Evolutionary conservation across 2,113 vertebrate genomes (phyloP).

Genomic region (Lagopus leucura): DNA sequence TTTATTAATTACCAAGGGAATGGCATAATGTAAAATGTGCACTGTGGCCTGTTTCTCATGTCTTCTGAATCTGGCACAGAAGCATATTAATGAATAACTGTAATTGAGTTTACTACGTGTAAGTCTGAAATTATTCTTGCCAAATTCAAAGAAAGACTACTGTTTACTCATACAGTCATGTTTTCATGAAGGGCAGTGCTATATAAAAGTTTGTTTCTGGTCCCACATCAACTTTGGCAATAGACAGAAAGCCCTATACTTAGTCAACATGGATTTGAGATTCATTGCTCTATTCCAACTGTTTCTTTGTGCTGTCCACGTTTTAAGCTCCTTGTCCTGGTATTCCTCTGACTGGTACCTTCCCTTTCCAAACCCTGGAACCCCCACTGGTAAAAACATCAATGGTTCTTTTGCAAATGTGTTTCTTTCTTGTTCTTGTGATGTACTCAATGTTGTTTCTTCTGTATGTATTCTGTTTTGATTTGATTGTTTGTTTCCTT

Average conservation of each 20-base stretch:
- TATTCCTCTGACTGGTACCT: constrained; percentile 44
- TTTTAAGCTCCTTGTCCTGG: constrained; percentile 53
- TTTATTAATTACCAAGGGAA: background rate
- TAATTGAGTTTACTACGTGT: background rate
- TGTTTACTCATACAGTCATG: background rate
- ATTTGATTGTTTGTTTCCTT: constrained; percentile 61
- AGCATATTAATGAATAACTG: background rate
- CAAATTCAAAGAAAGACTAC: background rate
- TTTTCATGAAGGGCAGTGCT: background rate
- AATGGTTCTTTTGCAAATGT: constrained; percentile 62
- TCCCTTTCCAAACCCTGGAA: constrained; percentile 62
- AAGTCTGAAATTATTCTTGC: background rate
- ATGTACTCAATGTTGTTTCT: constrained; percentile 71
- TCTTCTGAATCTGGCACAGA: background rate
- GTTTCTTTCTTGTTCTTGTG: constrained; percentile 72
- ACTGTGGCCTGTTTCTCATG: background rate
- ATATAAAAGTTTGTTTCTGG: background rate
- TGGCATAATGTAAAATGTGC: background rate
- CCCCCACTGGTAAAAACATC: constrained; percentile 67
- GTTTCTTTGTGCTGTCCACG: constrained; percentile 24
- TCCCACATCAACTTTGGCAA: background rate
- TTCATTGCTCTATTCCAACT: constrained; percentile 38
- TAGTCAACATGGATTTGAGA: constrained; percentile 20
- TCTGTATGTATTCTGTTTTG: constrained; percentile 63
- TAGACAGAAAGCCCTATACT: constrained; percentile 7